Percentiles rank a stretch among this genome's conserved stretches.
These are phyloP conservation scores for Philonicus albiceps DNA, from an alignment of 2,888 invertebrate genomes.

Conservation along the genomic window DNA sequence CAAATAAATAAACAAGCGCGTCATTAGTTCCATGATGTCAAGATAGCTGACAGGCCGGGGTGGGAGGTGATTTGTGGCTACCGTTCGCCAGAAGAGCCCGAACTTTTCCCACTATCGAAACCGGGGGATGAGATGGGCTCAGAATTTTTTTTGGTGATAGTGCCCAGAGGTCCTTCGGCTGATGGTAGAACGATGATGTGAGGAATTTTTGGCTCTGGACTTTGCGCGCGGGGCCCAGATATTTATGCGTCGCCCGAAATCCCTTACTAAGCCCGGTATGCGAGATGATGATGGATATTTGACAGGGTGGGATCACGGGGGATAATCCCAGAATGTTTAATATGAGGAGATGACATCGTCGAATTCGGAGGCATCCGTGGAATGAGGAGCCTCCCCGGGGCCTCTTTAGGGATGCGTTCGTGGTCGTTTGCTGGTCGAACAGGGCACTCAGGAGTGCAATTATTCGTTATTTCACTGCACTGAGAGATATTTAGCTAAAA, in stretches of 20 bases:
- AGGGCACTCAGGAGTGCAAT: neutral
- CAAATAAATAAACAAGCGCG: constrained; percentile 37
- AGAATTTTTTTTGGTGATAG: neutral
- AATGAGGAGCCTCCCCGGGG: neutral
- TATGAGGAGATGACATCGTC: constrained; percentile 26
- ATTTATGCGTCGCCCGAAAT: constrained; percentile 5
- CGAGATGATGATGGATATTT: constrained; percentile 50
- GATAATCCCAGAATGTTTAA: constrained; percentile 49
- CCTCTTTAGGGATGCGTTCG: neutral
- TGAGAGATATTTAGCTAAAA: neutral
- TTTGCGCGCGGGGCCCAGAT: neutral
- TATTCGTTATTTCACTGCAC: neutral
- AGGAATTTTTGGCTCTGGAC: neutral
- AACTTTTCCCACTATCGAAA: neutral
- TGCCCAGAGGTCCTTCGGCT: neutral
- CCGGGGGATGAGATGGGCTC: neutral
- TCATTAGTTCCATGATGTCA: constrained; percentile 39
- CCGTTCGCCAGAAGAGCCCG: neutral
- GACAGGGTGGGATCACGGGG: constrained; percentile 50
- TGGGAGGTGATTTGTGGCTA: constrained; percentile 12
- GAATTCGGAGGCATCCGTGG: neutral
- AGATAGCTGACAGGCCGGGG: constrained; percentile 6
- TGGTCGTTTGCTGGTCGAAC: neutral
- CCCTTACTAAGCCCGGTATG: constrained; percentile 32
- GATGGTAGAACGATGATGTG: constrained; percentile 5